Evolutionary conservation across 2,888 invertebrate species (phyloP).

Genomic region (Neoscelio sp.): DNA sequence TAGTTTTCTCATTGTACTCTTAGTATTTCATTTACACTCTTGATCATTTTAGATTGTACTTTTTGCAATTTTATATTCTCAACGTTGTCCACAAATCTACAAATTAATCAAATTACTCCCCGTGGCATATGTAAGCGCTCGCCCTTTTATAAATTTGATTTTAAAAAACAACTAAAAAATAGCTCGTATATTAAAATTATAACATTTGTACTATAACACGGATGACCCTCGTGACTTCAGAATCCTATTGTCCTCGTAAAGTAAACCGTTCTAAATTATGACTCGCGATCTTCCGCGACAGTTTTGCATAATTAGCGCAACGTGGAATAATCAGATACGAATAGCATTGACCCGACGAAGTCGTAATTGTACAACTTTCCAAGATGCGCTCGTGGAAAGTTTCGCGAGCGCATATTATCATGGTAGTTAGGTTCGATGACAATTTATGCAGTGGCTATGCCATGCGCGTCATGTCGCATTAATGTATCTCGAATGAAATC

Average conservation of each 20-base stretch:
- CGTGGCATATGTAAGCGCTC: no score
- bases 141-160: no score
- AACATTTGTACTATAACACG: no score
- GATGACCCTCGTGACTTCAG: constrained; percentile 11
- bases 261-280: constrained; percentile 37
- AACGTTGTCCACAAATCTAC: no score
- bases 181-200: no score
- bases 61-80: no score
- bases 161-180: no score
- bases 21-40: no score
- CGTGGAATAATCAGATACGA: constrained; percentile 48
- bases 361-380: constrained; percentile 58
- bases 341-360: constrained; percentile 42
- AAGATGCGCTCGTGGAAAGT: constrained; percentile 52
- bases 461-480: constrained; percentile 76
- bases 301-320: constrained; percentile 48
- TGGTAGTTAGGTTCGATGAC: constrained; percentile 58
- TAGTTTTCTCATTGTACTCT: no score
- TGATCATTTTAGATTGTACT: no score
- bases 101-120: no score
- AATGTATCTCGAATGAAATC: constrained; percentile 80
- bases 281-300: constrained; percentile 32
- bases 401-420: constrained; percentile 51
- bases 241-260: constrained; percentile 32
- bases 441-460: constrained; percentile 64